Percentiles rank a stretch among this genome's conserved stretches.
Conservation (phyloP, 2,888 invertebrate species). For the Anarsia innoxiella region DNA sequence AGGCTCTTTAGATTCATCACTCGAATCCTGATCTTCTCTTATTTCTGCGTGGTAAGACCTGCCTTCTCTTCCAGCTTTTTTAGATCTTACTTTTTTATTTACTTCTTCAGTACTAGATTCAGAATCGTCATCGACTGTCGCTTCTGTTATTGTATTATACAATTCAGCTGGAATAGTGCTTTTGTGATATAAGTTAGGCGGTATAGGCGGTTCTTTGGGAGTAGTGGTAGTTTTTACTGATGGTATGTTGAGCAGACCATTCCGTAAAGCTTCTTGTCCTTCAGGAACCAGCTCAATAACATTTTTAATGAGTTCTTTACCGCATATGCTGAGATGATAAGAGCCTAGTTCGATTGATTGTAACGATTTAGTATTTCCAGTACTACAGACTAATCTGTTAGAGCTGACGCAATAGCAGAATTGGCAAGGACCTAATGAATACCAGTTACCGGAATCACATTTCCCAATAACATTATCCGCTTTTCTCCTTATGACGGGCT, state of each 20-base stretch:
- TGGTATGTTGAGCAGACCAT: too few species aligned
- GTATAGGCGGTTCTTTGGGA: too few species aligned
- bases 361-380: slow-evolving; percentile 22
- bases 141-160: too few species aligned
- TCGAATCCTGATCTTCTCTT: background rate
- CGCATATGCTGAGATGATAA: slow-evolving; percentile 41
- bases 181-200: too few species aligned
- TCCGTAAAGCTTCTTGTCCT: background rate
- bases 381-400: slow-evolving; percentile 49
- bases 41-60: background rate
- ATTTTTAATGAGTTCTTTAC: slow-evolving; percentile 33
- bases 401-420: slow-evolving; percentile 46
- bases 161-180: too few species aligned
- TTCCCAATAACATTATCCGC: slow-evolving; percentile 27
- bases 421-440: slow-evolving; percentile 48
- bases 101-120: too few species aligned
- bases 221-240: too few species aligned
- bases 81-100: too few species aligned
- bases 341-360: slow-evolving; percentile 30
- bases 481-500: slow-evolving; percentile 10
- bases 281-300: slow-evolving; percentile 23
- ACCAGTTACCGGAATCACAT: slow-evolving; percentile 45
- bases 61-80: too few species aligned
- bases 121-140: too few species aligned
- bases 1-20: too few species aligned